Percentiles rank a stretch among this genome's conserved stretches.
These are phyloP conservation scores for Myrmophylax atrothorax DNA, from an alignment of 2,113 vertebrate species.

Conservation along the genomic window DNA sequence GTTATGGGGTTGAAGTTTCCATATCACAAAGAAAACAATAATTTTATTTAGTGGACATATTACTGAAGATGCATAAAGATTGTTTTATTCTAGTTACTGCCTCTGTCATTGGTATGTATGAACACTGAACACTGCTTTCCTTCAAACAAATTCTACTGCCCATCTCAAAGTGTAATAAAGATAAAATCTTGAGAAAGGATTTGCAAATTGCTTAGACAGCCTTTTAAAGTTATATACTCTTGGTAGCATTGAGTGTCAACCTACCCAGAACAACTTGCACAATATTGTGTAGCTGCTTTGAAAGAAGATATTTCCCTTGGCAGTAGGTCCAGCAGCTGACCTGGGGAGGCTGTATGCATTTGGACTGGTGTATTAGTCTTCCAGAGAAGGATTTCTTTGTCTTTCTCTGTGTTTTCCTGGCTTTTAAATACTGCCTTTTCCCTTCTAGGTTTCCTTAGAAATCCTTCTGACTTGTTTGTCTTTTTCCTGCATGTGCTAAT, in stretches of 20 bases:
- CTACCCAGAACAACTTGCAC: not conserved
- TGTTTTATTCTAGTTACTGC: not conserved
- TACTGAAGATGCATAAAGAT: not conserved
- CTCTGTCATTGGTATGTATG: not conserved
- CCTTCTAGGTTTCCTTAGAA: not conserved
- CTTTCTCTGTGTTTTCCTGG: not conserved
- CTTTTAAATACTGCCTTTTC: not conserved
- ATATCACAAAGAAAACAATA: not conserved
- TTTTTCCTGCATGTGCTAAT: not conserved
- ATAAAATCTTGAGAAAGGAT: not conserved
- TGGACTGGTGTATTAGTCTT: not conserved
- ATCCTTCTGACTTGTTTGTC: not conserved
- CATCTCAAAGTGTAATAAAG: not conserved
- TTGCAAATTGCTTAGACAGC: not conserved
- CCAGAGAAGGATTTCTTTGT: not conserved
- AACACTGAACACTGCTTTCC: not conserved
- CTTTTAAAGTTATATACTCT: not conserved
- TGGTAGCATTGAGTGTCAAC: not conserved
- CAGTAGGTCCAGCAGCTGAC: not conserved
- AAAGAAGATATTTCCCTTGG: not conserved
- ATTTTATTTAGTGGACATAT: not conserved
- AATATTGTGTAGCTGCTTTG: not conserved
- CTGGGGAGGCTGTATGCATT: not conserved
- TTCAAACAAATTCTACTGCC: not conserved
- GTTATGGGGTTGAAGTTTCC: not conserved